phyloP scores from a whole-genome alignment of 2,797 vertebrate genomes.

The Sebastes matsubarae region DNA sequence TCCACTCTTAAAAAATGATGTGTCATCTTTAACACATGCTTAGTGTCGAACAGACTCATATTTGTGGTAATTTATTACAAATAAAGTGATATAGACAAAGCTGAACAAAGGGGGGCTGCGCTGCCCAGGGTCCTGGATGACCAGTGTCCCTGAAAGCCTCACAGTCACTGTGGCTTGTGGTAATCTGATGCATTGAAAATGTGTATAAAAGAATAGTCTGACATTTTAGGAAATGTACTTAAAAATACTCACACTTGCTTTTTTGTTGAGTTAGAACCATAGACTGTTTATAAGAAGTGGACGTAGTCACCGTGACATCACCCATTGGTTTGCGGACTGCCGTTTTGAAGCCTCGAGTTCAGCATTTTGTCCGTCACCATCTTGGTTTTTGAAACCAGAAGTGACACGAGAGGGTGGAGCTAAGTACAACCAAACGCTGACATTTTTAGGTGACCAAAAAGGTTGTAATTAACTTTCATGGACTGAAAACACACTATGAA shows the following conservation, averaged over 20 bases:
- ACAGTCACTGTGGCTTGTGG: neutral
- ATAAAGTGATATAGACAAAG: neutral
- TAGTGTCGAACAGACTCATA: neutral
- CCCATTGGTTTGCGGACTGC: too few species aligned
- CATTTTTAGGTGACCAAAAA: too few species aligned
- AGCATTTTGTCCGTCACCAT: too few species aligned
- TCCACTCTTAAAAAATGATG: slow-evolving; percentile 28
- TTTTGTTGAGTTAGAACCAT: neutral
- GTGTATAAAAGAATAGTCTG: neutral
- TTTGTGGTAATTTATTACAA: neutral
- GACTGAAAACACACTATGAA: too few species aligned
- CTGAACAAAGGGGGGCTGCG: too few species aligned
- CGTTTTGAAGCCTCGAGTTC: too few species aligned
- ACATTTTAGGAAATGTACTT: neutral
- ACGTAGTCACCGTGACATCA: too few species aligned
- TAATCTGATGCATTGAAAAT: neutral
- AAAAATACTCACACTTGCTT: neutral
- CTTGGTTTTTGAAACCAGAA: too few species aligned
- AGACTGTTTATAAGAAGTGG: too few species aligned
- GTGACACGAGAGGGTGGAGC: too few species aligned
- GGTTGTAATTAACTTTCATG: too few species aligned
- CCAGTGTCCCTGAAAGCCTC: neutral
- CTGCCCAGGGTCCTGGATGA: neutral
- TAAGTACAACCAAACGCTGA: too few species aligned
- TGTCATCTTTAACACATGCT: slow-evolving; percentile 18